These are phyloP conservation scores for Branchellion lobata DNA, from an alignment of 2,888 invertebrate genomes.

Conservation along the genomic window DNA sequence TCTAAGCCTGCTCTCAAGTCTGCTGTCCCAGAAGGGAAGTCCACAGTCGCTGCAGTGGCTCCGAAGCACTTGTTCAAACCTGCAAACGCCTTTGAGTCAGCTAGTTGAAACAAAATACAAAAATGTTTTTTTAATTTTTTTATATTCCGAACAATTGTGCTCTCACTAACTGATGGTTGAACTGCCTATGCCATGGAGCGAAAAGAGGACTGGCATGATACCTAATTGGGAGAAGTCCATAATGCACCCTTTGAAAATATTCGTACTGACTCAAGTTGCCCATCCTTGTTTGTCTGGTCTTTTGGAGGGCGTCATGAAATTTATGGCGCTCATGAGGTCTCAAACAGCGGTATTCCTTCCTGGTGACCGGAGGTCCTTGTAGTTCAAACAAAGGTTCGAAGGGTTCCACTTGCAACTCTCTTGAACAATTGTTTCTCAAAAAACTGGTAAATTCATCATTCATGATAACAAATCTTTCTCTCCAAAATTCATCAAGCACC, in stretches of 20 bases:
- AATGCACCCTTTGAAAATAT: neutral
- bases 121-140: too few species aligned
- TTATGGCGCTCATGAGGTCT: neutral
- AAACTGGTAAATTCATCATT: too few species aligned
- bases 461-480: too few species aligned
- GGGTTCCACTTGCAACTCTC: too few species aligned
- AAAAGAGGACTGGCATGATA: constrained; percentile 7
- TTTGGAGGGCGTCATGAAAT: constrained; percentile 10
- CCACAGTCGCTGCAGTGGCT: neutral
- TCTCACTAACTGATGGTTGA: neutral
- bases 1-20: constrained; percentile 11
- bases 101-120: neutral
- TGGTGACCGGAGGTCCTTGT: neutral
- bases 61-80: constrained; percentile 1
- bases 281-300: constrained; percentile 1
- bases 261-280: constrained; percentile 25
- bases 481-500: too few species aligned
- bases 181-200: constrained; percentile 25
- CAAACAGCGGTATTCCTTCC: constrained; percentile 39
- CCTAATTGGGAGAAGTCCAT: neutral
- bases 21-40: constrained; percentile 24
- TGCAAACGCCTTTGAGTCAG: too few species aligned
- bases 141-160: too few species aligned
- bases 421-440: too few species aligned
- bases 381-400: too few species aligned